These are phyloP conservation scores for Ypsolopha sequella DNA, from an alignment of 2,888 invertebrate genomes.

Conservation along the genomic window DNA sequence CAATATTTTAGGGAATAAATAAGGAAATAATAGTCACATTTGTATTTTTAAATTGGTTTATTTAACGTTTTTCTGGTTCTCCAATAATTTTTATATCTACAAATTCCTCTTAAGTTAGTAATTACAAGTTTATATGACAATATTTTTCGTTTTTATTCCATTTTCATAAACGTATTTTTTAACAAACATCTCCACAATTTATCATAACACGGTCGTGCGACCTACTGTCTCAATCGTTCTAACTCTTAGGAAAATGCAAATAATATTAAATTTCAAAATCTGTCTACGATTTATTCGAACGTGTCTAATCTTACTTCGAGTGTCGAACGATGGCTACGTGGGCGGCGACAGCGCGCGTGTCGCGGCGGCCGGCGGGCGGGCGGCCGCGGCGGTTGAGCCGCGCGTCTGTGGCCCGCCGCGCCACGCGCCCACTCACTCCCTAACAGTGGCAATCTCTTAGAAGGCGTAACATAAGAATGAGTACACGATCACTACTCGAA, in stretches of 20 bases:
- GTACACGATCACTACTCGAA: slow-evolving; percentile 67
- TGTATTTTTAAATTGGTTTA: slow-evolving; percentile 65
- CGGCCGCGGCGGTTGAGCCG: slow-evolving; percentile 5
- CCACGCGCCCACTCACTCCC: slow-evolving; percentile 17
- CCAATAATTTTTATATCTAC: slow-evolving; percentile 44
- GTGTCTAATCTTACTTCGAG: slow-evolving; percentile 62
- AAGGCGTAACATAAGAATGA: slow-evolving; percentile 66
- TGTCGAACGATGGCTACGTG: slow-evolving; percentile 49
- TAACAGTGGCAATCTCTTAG: slow-evolving; percentile 38
- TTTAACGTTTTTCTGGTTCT: slow-evolving; percentile 68
- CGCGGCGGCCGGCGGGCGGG: slow-evolving; percentile 6
- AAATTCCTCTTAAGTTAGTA: slow-evolving; percentile 64
- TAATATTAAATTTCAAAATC: slow-evolving; percentile 63
- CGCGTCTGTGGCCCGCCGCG: slow-evolving; percentile 22
- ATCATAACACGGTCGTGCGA: slow-evolving; percentile 67
- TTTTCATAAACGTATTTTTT: slow-evolving; percentile 68
- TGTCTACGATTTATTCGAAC: slow-evolving; percentile 64
- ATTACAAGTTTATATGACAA: slow-evolving; percentile 70
- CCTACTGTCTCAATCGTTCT: slow-evolving; percentile 68
- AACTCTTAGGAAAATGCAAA: slow-evolving; percentile 70
- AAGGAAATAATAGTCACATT: slow-evolving; percentile 43
- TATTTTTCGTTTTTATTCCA: slow-evolving; percentile 68
- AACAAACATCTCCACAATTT: slow-evolving; percentile 68
- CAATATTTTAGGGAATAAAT: not conserved
- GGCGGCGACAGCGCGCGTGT: slow-evolving; percentile 4